Evolutionary conservation across 2,888 invertebrate genomes (phyloP).

Genomic region (Lysandra bellargus): DNA sequence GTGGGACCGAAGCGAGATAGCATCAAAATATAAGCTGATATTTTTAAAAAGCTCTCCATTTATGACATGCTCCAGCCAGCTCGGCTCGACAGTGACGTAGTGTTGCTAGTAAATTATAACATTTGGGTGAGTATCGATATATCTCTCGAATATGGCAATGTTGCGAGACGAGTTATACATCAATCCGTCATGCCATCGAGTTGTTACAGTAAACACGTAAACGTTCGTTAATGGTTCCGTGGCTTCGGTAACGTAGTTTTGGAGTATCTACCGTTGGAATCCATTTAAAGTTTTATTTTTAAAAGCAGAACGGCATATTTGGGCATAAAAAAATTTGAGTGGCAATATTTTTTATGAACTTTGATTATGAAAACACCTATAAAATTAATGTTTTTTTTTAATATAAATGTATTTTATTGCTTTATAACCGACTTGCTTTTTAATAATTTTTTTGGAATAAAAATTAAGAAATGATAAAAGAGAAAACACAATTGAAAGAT

Average conservation of each 20-base stretch:
- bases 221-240: not conserved
- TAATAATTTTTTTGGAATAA: too few species aligned
- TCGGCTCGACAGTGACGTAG: slow-evolving; percentile 25
- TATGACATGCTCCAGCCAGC: slow-evolving; percentile 5
- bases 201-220: not conserved
- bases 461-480: not conserved
- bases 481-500: too few species aligned
- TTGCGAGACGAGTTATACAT: slow-evolving; percentile 24
- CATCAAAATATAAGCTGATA: slow-evolving; percentile 8
- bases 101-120: slow-evolving; percentile 30
- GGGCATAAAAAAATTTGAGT: too few species aligned
- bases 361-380: too few species aligned
- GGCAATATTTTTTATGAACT: too few species aligned
- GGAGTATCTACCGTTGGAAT: too few species aligned
- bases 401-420: too few species aligned
- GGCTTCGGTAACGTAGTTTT: too few species aligned
- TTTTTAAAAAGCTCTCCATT: slow-evolving; percentile 13
- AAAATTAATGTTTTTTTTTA: too few species aligned
- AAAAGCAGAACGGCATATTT: too few species aligned
- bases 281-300: too few species aligned
- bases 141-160: slow-evolving; percentile 30
- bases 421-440: too few species aligned
- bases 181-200: slow-evolving; percentile 20
- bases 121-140: slow-evolving; percentile 26
- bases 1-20: slow-evolving; percentile 2